Base-by-base conservation (phyloP, 2,888 invertebrate species). In the Stomorhina lunata region DNA sequence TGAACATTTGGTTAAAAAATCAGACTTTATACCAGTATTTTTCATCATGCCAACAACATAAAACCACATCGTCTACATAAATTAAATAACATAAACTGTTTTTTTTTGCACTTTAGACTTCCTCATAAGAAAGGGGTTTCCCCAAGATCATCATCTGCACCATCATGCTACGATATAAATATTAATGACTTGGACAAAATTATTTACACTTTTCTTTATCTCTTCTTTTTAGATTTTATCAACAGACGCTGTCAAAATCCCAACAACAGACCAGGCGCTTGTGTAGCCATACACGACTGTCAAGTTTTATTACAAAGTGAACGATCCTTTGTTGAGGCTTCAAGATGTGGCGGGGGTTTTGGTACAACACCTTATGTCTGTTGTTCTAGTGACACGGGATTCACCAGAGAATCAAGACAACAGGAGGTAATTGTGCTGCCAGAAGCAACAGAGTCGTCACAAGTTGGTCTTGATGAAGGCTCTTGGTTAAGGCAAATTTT, bases 181-280 rank as follows among this genome's bases (percentile, higher is more conserved):
- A 29, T 63, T 27, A 69, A 37, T 55, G 37, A 3, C 43, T 9
- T 37, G 12, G 29, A 32, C 53, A 5, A 61, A 57, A 61, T 15
- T 22, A 45, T 12, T 17, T 45, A 32, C 45, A 66, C n/a, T 0
- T n/a, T 20, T 4, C 12, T 17, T 15, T 37, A 57, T 63, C 6
- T 45, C 1, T 17, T 57, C 22, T 40, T n/a, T 48, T 4, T 29
- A 83, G 80, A 50, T 71, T 34, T 63, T 86, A 65, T 83, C 88
- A 91, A 87, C 85, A 86, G 85, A 12, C 86, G 96, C 94, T 87
- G 95, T 93, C 57, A 85, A 22, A 90, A 90, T 86, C 90, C 90
- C n/a, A 90, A 91, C 76, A 86, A 86, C 57, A 85, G 87, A 1
- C 59, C 83, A 9, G 91, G 90, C 20, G 83, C 87, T 12, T 91